Base-by-base conservation (phyloP, 1,140 invertebrate genomes). In the Pararge aegeria region DNA sequence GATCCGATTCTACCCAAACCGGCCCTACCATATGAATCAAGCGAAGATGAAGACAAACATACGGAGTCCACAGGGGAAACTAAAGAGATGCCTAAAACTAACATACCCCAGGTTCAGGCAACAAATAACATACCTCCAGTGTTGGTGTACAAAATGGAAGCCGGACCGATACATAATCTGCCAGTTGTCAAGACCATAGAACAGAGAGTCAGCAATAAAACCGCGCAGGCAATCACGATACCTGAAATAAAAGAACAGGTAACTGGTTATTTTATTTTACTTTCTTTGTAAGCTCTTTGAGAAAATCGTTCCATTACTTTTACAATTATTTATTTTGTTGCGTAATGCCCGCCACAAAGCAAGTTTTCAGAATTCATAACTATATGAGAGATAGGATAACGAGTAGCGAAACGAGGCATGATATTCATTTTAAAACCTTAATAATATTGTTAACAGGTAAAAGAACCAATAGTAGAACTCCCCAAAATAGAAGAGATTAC, bases 21-120 rank as follows among this genome's bases (percentile, higher is more conserved):
- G 34, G 93, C 93, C 0, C 70, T 96, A 15, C 94, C 94, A 0
- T 95, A 95, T 73, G 95, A 96, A 70, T 94, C 93, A 12, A 94
- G 94, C 5, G 91, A 93, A 6, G 84, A 89, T 0, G 91, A 91
- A 2, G 73, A 74, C 16, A 79, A 75, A 48, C 63, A 72, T 2
- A 40, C 51, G 5, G 71, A 75, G 0, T 73, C 70, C 56, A 15
- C 42, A 40, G 71, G 74, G 18, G 67, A 46, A 5, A 37, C 50
- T 1, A 69, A 56, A 64, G 71, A 82, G 55, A 30, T 53, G 0
- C 75, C 64, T 0, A 72, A 73, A 56, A 51, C 65, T 20, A 76
- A 67, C 44, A 62, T 70, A 58, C 61, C 75, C 42, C 66, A 56
- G 37, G 34, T 61, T 30, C 24, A 46, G 13, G 9, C 42, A 16